Evolutionary conservation across 2,888 invertebrate genomes (phyloP).

Genomic region (Agonum fuliginosum): DNA sequence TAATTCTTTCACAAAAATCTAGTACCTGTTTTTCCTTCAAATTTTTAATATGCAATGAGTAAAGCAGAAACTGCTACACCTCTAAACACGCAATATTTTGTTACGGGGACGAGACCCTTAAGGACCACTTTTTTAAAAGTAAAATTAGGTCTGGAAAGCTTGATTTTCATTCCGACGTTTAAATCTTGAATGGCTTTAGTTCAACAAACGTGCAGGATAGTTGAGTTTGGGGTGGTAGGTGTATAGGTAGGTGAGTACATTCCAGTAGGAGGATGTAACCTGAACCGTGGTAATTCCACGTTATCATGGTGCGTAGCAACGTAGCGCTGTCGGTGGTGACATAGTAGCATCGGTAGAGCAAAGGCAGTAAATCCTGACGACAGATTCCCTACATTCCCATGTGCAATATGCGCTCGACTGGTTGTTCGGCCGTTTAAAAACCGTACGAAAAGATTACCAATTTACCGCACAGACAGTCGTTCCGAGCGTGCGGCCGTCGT

Average conservation of each 20-base stretch:
- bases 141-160: too few species aligned
- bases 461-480: conserved; percentile 71
- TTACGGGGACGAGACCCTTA: too few species aligned
- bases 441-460: conserved; percentile 67
- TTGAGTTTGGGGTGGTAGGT: background rate
- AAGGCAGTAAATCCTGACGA: conserved; percentile 70
- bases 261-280: conserved; percentile 31
- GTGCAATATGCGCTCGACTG: conserved; percentile 66
- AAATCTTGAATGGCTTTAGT: too few species aligned
- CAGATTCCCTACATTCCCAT: conserved; percentile 70
- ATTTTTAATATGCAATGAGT: too few species aligned
- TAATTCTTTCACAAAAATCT: too few species aligned
- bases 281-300: conserved; percentile 5
- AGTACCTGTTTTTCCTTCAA: too few species aligned
- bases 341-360: background rate
- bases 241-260: background rate
- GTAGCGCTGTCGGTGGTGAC: background rate
- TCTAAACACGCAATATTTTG: too few species aligned
- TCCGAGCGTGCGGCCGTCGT: conserved; percentile 67
- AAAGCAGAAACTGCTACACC: too few species aligned
- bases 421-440: conserved; percentile 57
- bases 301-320: conserved; percentile 4
- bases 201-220: too few species aligned
- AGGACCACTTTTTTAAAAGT: too few species aligned
- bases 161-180: too few species aligned